Evolutionary conservation across 2,113 vertebrate species (phyloP), one percentile per base, ranked within the genome.

Genomic region (Boulengeromyrus knoepffleri): DNA sequence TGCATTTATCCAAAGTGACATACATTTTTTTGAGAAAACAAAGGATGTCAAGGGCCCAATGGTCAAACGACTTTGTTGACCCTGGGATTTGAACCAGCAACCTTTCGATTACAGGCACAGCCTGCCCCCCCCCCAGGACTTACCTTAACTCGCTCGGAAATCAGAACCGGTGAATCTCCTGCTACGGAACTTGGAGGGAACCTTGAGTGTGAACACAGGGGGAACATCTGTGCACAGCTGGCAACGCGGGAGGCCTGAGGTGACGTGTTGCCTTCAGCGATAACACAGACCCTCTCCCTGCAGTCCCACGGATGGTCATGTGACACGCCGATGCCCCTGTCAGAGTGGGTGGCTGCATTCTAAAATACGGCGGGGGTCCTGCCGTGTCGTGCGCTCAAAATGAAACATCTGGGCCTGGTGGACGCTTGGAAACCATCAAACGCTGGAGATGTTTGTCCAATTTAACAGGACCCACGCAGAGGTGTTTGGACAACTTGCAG

Each of bases 391-490:
- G 92, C 89, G 88, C 92, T 93, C 95, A 95, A 94, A 93, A 93
- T 92, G 92, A 95, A 95, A 95, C 96, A 96, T 96, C 96, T 96
- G 95, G 94, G 77, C 85, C 87, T 27, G 31, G 91, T 58, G 89
- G 89, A 91, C 89, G 89, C 94, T 94, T 91, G 92, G 89, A 88
- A 93, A 93, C 92, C 93, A 92, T 95, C 92, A 92, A 93, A 95
- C 94, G 93, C 93, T 89, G 92, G 95, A 95, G 94, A 95, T 95
- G 95, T 96, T 96, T 96, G 95, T 95, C 93, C 95, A 94, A 93
- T 94, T 96, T 95, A 95, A 93, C 89, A 89, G 89, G 90, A 93
- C 93, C 45, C 94, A 94, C 96, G 96, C 95, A 94, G 93, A 91
- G 91, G 91, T 96, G 95, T 96, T 96, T 96, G 94, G 94, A 95